Evolutionary conservation across 2,797 vertebrate genomes (phyloP).

Genomic region (Parauchenoglanis punctatus): DNA sequence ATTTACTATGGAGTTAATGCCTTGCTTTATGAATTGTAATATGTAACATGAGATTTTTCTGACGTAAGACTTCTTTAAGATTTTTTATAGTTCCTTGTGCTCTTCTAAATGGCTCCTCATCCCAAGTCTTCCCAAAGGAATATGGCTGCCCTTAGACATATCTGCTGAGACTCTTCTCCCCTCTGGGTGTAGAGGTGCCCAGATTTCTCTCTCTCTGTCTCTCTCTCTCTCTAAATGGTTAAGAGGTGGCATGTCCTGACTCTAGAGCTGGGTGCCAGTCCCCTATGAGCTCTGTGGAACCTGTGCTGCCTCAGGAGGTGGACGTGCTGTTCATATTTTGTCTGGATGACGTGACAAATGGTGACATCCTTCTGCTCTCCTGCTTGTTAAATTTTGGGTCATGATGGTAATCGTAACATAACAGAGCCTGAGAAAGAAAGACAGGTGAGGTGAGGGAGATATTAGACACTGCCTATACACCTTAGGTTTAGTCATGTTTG

Average conservation of each 20-base stretch:
- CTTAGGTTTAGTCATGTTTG: background rate
- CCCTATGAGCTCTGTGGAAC: conserved; percentile 66
- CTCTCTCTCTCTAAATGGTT: conserved; percentile 62
- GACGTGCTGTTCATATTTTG: conserved; percentile 76
- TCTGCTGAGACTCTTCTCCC: conserved; percentile 56
- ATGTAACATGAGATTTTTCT: background rate
- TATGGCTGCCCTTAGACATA: conserved; percentile 59
- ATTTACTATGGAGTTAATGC: background rate
- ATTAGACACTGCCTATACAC: conserved; percentile 6
- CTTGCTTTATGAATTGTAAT: background rate
- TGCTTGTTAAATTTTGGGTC: conserved; percentile 66
- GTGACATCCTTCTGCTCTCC: conserved; percentile 74
- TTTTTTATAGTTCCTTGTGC: background rate
- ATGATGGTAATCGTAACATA: conserved; percentile 69
- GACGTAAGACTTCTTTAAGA: background rate
- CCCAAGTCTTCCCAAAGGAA: conserved; percentile 2
- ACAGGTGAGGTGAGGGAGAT: background rate
- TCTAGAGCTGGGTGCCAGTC: conserved; percentile 65
- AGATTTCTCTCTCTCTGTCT: conserved; percentile 45
- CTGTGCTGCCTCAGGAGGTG: conserved; percentile 68
- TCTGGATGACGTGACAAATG: conserved; percentile 76
- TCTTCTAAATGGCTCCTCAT: conserved; percentile 6
- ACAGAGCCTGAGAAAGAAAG: conserved; percentile 50
- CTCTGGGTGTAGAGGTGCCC: conserved; percentile 59
- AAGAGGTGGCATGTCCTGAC: conserved; percentile 65